Conservation (phyloP, 2,888 invertebrate genomes). For the Amorpha juglandis region DNA sequence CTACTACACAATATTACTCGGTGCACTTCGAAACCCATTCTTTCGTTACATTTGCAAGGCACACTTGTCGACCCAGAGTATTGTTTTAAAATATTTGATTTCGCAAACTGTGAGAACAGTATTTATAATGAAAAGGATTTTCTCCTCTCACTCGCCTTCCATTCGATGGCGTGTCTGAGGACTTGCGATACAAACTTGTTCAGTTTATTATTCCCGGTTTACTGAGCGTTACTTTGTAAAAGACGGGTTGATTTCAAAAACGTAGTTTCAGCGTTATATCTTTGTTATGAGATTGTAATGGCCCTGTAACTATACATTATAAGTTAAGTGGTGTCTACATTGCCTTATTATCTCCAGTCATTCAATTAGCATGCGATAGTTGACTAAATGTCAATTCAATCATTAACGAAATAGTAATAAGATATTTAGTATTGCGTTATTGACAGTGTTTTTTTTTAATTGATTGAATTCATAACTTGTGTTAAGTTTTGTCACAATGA, state of each 20-base stretch:
- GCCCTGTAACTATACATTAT: neutral
- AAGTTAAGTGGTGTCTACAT: neutral
- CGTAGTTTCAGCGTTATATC: neutral
- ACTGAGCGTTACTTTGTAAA: conserved; percentile 19
- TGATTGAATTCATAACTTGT: too few species aligned
- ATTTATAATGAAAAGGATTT: conserved; percentile 16
- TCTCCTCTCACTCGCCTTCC: conserved; percentile 14
- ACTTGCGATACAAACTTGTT: conserved; percentile 23
- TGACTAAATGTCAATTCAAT: too few species aligned
- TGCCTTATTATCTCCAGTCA: neutral
- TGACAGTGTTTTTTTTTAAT: too few species aligned
- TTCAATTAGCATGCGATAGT: too few species aligned
- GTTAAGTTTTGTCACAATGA: too few species aligned
- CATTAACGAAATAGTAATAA: too few species aligned
- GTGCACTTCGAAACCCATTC: conserved; percentile 63
- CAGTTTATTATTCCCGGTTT: conserved; percentile 11
- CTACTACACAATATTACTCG: conserved; percentile 67
- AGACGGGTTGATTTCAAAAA: conserved; percentile 13
- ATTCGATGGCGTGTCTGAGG: conserved; percentile 22
- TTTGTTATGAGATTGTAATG: neutral
- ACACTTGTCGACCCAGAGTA: conserved; percentile 56
- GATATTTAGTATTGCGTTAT: too few species aligned
- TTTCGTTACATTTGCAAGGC: conserved; percentile 69
- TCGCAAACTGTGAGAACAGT: conserved; percentile 28
- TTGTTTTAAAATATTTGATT: conserved; percentile 55